Evolutionary conservation across 2,113 vertebrate genomes (phyloP), one percentile per base, ranked within the genome.

Genomic region (Gopherus evgoodei): DNA sequence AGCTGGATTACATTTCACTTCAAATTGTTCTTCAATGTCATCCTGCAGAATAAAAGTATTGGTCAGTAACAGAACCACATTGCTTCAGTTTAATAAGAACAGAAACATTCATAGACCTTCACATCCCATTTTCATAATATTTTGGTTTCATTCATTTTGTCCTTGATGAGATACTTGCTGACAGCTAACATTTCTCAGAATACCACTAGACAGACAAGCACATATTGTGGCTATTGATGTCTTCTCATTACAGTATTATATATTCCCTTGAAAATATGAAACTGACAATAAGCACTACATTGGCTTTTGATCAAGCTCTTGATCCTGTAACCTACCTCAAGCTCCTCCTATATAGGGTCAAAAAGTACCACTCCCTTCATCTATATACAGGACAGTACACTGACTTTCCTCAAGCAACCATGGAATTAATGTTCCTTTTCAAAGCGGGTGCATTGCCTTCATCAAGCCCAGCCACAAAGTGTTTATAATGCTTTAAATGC

Each of bases 401-500:
- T 80, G 72, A 54, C 5, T 78, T 83, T 29, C 25, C 84, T 50
- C 76, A 54, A 42, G 57, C 44, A 38, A 7, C 53, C 62, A 22
- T 25, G 27, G 29, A 89, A 72, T 29, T 21, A 87, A 16, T 83
- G 31, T 2, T 7, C 11, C 49, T 93, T 42, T 83, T 65, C 17
- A 42, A 76, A 89, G 56, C 44, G 75, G n/a, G 2, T 0, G 31
- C 4, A 59, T 8, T 85, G 21, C 50, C 76, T 88, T 38, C n/a
- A 49, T 42, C 47, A 87, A 88, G 31, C 11, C 42, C n/a, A 95
- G 89, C 84, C 56, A 87, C 87, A 94, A 52, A 81, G 27, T 49
- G 53, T 80, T 94, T 84, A 78, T 89, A 47, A 59, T 82, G 62
- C 69, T 89, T 88, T 88, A 93, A 90, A 53, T 90, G 57, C 84